A percentile compares a stretch with the other conserved stretches of the same genome.
Conservation (phyloP, 2,888 invertebrate genomes). For the Hypolimnas misippus region DNA sequence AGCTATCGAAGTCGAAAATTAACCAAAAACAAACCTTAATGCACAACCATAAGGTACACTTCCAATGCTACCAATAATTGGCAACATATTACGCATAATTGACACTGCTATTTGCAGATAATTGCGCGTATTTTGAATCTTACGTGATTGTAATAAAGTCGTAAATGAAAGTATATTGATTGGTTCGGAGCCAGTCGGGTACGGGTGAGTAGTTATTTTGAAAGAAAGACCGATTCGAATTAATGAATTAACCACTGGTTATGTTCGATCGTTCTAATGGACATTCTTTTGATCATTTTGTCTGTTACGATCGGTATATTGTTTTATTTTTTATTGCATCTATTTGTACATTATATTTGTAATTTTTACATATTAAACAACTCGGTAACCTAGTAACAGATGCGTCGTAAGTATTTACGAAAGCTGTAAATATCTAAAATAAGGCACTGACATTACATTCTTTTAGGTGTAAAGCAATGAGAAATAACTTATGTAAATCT, state of each 20-base stretch:
- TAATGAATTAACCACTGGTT: constrained; percentile 61
- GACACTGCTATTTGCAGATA: constrained; percentile 43
- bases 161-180: constrained; percentile 17
- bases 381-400: too few species aligned
- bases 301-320: neutral
- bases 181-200: constrained; percentile 37
- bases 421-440: too few species aligned
- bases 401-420: too few species aligned
- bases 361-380: too few species aligned
- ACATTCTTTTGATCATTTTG: constrained; percentile 33
- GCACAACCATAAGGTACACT: constrained; percentile 25
- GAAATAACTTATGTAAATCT: too few species aligned
- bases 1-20: constrained; percentile 27
- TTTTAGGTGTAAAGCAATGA: too few species aligned
- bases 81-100: constrained; percentile 44
- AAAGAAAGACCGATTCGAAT: constrained; percentile 53
- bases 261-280: constrained; percentile 41
- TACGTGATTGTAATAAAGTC: constrained; percentile 26
- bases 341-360: neutral
- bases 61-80: constrained; percentile 32
- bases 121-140: constrained; percentile 31
- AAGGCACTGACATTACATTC: too few species aligned
- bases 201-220: constrained; percentile 52
- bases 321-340: neutral
- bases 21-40: constrained; percentile 39